Evolutionary conservation across 2,113 vertebrate species (phyloP), one percentile per base, ranked within the genome.

Genomic region (Leucoraja erinaceus): DNA sequence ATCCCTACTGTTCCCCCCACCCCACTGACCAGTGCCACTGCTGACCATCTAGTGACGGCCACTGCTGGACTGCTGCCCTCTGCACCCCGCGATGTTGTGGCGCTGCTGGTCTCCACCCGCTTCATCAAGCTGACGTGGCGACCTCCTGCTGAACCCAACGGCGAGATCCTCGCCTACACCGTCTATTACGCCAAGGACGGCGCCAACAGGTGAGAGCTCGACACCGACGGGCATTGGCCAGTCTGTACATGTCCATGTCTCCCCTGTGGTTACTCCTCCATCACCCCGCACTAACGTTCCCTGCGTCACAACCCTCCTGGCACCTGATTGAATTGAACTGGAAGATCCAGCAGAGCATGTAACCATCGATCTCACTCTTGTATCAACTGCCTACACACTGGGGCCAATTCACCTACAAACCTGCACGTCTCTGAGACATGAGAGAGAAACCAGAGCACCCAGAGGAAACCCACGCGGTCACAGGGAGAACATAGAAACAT

Each of bases 21-120:
- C 96, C 98, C 98, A 99, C 98, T 99, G 98, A 99, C 97, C 98
- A 98, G 97, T 99, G 98, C 99, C 97, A 99, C 99, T 99, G 97
- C 98, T 99, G 98, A 99, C 97, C 98, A 98, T 99, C 97, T 99
- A 98, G 98, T 98, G 98, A 98, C 98, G 95, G 95, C 95, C 54
- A 95, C 97, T 94, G 96, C 97, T n/a, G 98, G 98, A 94, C 98
- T 98, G 47, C 94, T 97, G 93, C 97, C 99, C 95, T 98, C 98
- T 0, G 97, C 97, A 18, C 99, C 99, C 0, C 96, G 99, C 22
- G 99, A 99, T 3, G 97, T 99, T 5, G 98, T 99, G 96, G 99
- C 99, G 74, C 99, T 98, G 0, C 96, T 99, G 38, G 98, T 99
- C 93, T 99, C 99, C 94, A 99, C 99, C 16, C 98, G 99, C 94